Base-by-base conservation (phyloP, 2,888 invertebrate genomes). In the Melitaea athalia region DNA sequence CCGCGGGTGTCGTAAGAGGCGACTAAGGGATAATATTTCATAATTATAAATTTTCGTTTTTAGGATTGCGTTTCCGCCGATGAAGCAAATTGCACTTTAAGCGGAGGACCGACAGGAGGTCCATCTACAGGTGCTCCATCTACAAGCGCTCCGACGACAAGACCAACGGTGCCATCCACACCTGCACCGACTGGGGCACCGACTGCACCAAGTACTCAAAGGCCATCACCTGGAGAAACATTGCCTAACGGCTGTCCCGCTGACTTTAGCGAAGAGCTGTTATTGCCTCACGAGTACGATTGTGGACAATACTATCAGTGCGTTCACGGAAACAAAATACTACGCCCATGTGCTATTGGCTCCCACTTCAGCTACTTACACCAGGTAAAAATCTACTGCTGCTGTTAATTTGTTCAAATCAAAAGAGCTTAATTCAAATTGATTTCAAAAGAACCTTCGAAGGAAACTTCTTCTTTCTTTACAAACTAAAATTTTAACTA, bases 261-360 rank as follows among this genome's bases (percentile, higher is more conserved):
- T 0, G 77, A 86, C 55, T 79, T 78, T 50, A 68, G 72, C 8
- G 68, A 83, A 0, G 82, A 85, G 49, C 71, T 74, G 45, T 70
- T 85, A 15, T 64, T 87, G 10, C 83, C 86, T 0, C 86, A 88
- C 64, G 85, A 83, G 47, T 73, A 71, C 0, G 81, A 88, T 43
- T 89, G 89, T 62, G 65, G 71, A 0, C 77, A 74, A 47, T 88
- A 72, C 72, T 87, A 85, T 69, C 76, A 79, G 5, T 88, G 88
- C 63, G 77, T 74, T 4, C 72, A 79, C 66, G 85, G 86, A 3
- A 69, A 74, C 0, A 77, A 74, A 64, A 70, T 83, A 2, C 75
- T 78, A 12, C 78, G 75, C 69, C 12, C 69, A 1, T 88, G 88
- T 15, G 75, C 72, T 0, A 24, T 72, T 0, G 85, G 83, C 0